These are phyloP conservation scores for Xestoiulus laeticollis DNA, from an alignment of 2,888 invertebrate genomes.

Conservation along the genomic window DNA sequence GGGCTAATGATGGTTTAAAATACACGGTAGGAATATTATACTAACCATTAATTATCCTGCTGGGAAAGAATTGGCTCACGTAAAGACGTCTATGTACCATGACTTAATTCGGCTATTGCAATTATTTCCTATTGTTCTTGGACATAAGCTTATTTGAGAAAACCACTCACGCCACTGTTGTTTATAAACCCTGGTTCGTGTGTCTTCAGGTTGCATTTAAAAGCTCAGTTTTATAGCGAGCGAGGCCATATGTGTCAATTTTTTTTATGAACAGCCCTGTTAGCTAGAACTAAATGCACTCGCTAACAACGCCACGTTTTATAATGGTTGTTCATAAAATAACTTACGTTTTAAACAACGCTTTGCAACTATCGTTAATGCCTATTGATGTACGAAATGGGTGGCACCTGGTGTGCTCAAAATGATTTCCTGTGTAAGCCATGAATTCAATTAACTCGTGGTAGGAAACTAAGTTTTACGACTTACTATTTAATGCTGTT, in stretches of 20 bases:
- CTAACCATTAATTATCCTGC: not conserved
- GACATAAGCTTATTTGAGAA: not conserved
- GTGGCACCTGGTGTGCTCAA: not conserved
- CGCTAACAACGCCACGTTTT: not conserved
- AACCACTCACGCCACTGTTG: not conserved
- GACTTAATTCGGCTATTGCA: not conserved
- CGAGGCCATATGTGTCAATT: not conserved
- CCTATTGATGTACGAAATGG: not conserved
- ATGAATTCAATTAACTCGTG: not conserved
- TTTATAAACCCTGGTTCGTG: not conserved
- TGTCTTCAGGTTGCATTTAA: not conserved
- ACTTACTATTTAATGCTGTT: not conserved
- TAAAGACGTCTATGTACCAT: not conserved
- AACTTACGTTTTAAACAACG: not conserved
- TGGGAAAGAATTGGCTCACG: not conserved
- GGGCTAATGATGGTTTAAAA: slow-evolving; percentile 7
- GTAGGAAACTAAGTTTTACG: not conserved
- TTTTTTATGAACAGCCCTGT: not conserved
- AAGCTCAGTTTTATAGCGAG: not conserved
- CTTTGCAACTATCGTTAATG: not conserved
- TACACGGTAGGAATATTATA: not conserved
- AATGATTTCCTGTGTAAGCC: not conserved
- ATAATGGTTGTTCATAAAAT: not conserved
- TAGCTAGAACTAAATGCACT: not conserved
- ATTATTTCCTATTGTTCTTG: not conserved